A percentile compares a stretch with the other conserved stretches of the same genome.
phyloP scores from a whole-genome alignment of 2,113 vertebrate species.

The Anoura caudifer region DNA sequence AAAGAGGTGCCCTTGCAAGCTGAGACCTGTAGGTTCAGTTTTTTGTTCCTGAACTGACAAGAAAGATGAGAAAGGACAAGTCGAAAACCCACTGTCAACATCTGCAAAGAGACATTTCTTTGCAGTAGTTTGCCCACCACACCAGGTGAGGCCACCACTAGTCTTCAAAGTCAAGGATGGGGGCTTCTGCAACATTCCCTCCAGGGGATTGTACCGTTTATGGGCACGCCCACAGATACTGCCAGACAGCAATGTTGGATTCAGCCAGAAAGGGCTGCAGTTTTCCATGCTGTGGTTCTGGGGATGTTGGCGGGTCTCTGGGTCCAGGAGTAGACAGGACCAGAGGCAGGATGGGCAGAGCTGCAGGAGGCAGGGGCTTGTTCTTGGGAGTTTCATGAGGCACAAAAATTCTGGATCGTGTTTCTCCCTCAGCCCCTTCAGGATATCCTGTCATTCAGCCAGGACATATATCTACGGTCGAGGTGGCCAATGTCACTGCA shows the following conservation, averaged over 20 bases:
- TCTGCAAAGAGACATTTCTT: constrained; percentile 44
- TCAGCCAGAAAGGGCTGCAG: too few species aligned
- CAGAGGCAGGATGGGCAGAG: background rate
- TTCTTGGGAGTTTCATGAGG: background rate
- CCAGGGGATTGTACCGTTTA: background rate
- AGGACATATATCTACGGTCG: constrained; percentile 71
- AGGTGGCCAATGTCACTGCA: constrained; percentile 34
- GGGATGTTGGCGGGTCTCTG: background rate
- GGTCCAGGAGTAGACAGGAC: background rate
- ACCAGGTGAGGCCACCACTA: background rate
- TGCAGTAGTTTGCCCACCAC: background rate
- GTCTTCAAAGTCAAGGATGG: background rate
- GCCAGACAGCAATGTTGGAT: background rate
- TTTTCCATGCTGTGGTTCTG: background rate
- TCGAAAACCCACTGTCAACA: background rate
- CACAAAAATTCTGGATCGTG: background rate
- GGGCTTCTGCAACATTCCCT: background rate
- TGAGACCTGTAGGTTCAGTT: background rate
- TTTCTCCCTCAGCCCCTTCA: constrained; percentile 52
- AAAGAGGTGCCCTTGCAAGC: background rate
- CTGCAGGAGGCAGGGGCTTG: background rate
- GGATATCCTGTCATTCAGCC: constrained; percentile 83
- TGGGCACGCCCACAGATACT: too few species aligned
- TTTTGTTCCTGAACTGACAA: background rate
- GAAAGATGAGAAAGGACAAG: background rate